These are phyloP conservation scores for Torymus texanus DNA, from an alignment of 2,888 invertebrate species.

Conservation along the genomic window DNA sequence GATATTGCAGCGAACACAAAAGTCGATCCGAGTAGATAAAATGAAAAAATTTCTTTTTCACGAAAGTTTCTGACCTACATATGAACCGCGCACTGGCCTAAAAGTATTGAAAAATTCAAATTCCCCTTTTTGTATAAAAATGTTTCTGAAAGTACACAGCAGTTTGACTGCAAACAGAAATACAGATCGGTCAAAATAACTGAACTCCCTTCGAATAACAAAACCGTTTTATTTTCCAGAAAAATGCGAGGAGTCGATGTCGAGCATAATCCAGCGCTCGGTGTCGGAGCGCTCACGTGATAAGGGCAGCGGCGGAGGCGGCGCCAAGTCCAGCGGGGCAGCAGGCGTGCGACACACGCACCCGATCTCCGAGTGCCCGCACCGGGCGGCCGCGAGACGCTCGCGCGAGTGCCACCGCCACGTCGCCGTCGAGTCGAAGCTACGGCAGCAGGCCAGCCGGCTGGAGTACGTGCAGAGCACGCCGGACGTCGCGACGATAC, in stretches of 20 bases:
- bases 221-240: slow-evolving; percentile 60
- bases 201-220: too few species aligned
- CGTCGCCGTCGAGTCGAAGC: slow-evolving; percentile 65
- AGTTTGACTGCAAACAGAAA: too few species aligned
- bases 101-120: too few species aligned
- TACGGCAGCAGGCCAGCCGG: slow-evolving; percentile 69
- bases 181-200: too few species aligned
- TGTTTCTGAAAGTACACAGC: too few species aligned
- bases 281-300: slow-evolving; percentile 76
- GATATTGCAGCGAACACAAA: too few species aligned
- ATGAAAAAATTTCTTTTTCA: too few species aligned
- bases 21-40: too few species aligned
- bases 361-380: slow-evolving; percentile 68
- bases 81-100: too few species aligned
- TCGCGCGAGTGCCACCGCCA: slow-evolving; percentile 66
- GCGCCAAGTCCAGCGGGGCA: slow-evolving; percentile 53
- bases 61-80: too few species aligned
- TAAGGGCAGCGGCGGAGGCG: slow-evolving; percentile 61
- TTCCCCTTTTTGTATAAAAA: too few species aligned
- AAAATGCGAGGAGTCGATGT: slow-evolving; percentile 69
- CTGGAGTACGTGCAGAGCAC: slow-evolving; percentile 79
- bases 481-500: slow-evolving; percentile 78
- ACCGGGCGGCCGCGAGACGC: slow-evolving; percentile 61
- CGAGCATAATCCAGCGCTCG: slow-evolving; percentile 75
- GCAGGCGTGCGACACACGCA: slow-evolving; percentile 47